phyloP scores from a whole-genome alignment of 2,888 invertebrate species.

The Anaspis maculata region DNA sequence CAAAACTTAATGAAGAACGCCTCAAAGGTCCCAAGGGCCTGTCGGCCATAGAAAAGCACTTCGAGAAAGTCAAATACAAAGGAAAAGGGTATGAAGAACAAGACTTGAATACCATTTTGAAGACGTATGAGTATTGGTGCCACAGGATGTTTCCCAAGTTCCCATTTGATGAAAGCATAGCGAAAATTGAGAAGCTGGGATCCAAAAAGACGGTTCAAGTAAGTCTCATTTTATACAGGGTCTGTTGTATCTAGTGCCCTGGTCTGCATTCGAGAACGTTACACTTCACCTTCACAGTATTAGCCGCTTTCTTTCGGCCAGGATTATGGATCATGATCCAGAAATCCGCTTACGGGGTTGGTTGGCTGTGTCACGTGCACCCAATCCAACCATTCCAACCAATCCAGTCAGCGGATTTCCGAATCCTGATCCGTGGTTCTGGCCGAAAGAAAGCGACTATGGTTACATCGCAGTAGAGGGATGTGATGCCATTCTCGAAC shows the following conservation, averaged over 20 bases:
- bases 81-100: constrained; percentile 76
- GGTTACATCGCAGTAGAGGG: too few relatives aligned
- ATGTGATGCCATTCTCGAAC: too few relatives aligned
- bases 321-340: too few relatives aligned
- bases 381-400: too few relatives aligned
- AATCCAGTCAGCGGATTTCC: too few relatives aligned
- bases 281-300: constrained; percentile 1
- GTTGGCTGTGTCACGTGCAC: too few relatives aligned
- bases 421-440: too few relatives aligned
- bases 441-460: too few relatives aligned
- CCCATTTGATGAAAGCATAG: constrained; percentile 77
- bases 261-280: too few relatives aligned
- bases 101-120: constrained; percentile 73
- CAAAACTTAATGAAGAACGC: constrained; percentile 59
- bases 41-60: constrained; percentile 68
- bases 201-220: constrained; percentile 72
- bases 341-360: too few relatives aligned
- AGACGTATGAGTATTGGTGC: constrained; percentile 86
- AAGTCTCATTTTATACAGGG: constrained; percentile 19
- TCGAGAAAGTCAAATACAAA: constrained; percentile 71
- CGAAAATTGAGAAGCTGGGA: constrained; percentile 73
- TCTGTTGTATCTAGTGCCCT: not conserved
- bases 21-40: constrained; percentile 75
- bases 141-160: constrained; percentile 86
- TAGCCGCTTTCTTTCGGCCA: constrained; percentile 3